phyloP scores from a whole-genome alignment of 64 coral and sea anemone species.

The Dendronephthya gigantea region DNA sequence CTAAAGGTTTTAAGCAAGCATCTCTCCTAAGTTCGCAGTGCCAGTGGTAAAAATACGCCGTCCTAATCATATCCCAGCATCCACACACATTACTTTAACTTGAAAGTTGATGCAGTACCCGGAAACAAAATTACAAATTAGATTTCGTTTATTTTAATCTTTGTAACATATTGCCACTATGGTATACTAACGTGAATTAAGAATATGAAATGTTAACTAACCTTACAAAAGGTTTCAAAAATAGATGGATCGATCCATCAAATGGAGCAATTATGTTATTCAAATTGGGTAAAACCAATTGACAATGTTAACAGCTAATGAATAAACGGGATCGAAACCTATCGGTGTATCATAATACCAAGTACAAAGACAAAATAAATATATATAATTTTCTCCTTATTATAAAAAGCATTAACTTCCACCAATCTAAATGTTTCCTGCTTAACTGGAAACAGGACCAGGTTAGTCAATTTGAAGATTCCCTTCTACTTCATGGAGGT shows the following conservation, averaged over 20 bases:
- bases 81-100: no score
- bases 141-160: not conserved
- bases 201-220: not conserved
- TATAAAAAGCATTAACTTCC: not conserved
- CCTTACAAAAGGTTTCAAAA: not conserved
- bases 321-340: not conserved
- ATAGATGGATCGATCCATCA: not conserved
- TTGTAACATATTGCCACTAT: not conserved
- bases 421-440: not conserved
- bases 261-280: not conserved
- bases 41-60: no score
- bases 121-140: not conserved
- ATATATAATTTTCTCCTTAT: constrained; percentile 5
- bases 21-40: no score
- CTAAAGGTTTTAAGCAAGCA: no score
- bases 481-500: not conserved
- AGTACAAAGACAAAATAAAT: not conserved
- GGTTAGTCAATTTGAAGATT: not conserved
- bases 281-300: not conserved
- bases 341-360: not conserved
- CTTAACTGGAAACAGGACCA: not conserved
- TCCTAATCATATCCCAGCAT: no score
- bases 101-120: no score
- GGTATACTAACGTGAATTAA: not conserved
- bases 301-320: not conserved